These are phyloP conservation scores for Callocephalon fimbriatum DNA, from an alignment of 2,113 vertebrate genomes.

Conservation along the genomic window DNA sequence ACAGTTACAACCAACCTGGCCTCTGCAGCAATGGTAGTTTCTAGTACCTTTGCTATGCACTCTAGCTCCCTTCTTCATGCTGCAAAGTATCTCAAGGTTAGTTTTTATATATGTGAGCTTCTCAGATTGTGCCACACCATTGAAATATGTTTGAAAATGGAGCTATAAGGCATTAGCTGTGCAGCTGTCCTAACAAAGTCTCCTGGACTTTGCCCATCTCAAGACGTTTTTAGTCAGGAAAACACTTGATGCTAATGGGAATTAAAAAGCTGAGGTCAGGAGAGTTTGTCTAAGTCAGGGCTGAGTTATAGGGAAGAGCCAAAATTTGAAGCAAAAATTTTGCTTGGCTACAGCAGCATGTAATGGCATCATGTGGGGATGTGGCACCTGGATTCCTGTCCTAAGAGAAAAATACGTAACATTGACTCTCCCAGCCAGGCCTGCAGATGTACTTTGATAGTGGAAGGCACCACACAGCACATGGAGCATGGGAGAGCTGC, in stretches of 20 bases:
- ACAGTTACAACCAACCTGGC: not conserved
- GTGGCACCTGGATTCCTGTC: conserved; percentile 31
- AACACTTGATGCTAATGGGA: conserved; percentile 11
- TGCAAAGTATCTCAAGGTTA: not conserved
- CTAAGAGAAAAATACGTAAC: not conserved
- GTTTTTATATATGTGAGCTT: not conserved
- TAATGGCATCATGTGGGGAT: not conserved
- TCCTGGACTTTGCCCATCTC: conserved; percentile 16
- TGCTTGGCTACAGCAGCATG: conserved; percentile 15
- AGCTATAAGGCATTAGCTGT: not conserved
- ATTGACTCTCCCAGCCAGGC: not conserved
- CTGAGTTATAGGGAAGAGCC: conserved; percentile 15
- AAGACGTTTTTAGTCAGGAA: not conserved
- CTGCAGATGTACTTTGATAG: not conserved
- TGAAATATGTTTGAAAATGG: not conserved
- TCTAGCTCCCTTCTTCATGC: not conserved
- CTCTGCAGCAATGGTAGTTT: not conserved
- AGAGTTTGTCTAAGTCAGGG: conserved; percentile 17
- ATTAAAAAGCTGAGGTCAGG: conserved; percentile 2
- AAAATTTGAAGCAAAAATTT: conserved; percentile 36
- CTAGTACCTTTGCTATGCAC: not conserved
- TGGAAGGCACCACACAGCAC: not conserved
- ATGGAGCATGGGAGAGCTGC: not conserved
- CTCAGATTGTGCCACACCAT: not conserved
- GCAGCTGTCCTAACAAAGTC: conserved; percentile 51